Conservation (phyloP, 1,140 invertebrate species). For the Pollicipes pollicipes region DNA sequence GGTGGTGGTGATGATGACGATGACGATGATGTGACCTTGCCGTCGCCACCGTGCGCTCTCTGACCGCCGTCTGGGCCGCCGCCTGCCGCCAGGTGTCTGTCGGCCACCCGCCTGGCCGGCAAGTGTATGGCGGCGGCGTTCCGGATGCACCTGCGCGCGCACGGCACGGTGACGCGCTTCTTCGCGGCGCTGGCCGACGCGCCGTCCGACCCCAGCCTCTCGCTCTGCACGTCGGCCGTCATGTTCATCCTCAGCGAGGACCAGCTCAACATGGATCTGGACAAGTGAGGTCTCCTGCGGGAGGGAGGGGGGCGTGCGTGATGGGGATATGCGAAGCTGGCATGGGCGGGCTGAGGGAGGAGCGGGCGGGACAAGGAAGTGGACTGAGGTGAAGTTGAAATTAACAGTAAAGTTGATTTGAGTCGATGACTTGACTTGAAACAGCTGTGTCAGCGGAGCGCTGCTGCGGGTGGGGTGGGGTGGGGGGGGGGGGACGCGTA, state of each 20-base stretch:
- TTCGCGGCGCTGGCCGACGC: conserved; percentile 87
- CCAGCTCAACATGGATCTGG: conserved; percentile 89
- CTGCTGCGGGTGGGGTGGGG: neutral
- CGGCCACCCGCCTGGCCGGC: conserved; percentile 74
- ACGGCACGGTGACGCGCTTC: conserved; percentile 88
- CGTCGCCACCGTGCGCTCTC: no score
- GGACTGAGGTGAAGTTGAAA: neutral
- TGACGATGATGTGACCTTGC: no score
- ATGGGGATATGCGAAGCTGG: no score
- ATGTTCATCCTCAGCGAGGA: conserved; percentile 96
- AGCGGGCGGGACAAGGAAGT: neutral
- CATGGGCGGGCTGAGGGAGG: neutral
- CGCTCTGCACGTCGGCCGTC: conserved; percentile 82
- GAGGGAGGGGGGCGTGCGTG: neutral
- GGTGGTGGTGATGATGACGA: no score
- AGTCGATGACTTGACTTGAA: neutral
- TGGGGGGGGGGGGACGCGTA: no score
- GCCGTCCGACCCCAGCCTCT: conserved; percentile 72
- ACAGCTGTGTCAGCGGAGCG: neutral
- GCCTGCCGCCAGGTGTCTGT: conserved; percentile 23
- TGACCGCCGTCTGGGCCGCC: no score
- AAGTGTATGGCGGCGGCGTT: conserved; percentile 91
- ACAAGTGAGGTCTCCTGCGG: conserved; percentile 30
- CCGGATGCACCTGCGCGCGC: conserved; percentile 87
- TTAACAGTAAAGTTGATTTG: neutral